Evolutionary conservation across 2,888 invertebrate species (phyloP), one percentile per base, ranked within the genome.

Genomic region (Cerastoderma edule): DNA sequence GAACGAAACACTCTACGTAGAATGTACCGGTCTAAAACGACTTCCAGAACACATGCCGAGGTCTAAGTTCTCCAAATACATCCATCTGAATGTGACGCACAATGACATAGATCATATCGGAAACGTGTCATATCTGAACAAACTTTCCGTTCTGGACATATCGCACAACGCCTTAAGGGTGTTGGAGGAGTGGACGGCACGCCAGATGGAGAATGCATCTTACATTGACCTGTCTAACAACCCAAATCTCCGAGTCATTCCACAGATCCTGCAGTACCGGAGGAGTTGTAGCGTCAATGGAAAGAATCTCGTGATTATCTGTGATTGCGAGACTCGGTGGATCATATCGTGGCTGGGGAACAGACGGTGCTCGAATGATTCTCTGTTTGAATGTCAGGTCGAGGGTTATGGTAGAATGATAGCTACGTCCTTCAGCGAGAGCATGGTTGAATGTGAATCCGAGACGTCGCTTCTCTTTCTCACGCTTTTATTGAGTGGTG

Each of bases 291-390:
- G 19, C 13, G 56, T 64, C 10, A 22, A 68, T 22, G 57, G 64
- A 63, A 39, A 53, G 27, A 50, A 69, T 27, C 33, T 56, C n/a
- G 13, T 33, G 3, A 50, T 77, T 22, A 24, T 64, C 1, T 77
- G 76, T 66, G 69, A 46, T 35, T 77, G 76, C 27, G 30, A 72
- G 0, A 50, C 69, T 5, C 19, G 30, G 24, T 77, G 76, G 76
- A 68, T 72, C 28, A 66, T 64, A 33, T 44, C 39, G 19, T 77
- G 76, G 76, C 53, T 77, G 6, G 28, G 22, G 4, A 28, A 28
- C 3, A 69, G 50, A n/a, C 32, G 19, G 0, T 77, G 76, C 44
- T 35, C 28, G 2, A 32, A 54, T 28, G 46, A 69, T 4, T n/a
- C 65, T 22, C 39, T 66, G 3, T 72, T 77, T 24, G n/a, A 60